These are phyloP conservation scores for Crotalus adamanteus DNA, from an alignment of 2,797 vertebrate genomes.

Conservation along the genomic window DNA sequence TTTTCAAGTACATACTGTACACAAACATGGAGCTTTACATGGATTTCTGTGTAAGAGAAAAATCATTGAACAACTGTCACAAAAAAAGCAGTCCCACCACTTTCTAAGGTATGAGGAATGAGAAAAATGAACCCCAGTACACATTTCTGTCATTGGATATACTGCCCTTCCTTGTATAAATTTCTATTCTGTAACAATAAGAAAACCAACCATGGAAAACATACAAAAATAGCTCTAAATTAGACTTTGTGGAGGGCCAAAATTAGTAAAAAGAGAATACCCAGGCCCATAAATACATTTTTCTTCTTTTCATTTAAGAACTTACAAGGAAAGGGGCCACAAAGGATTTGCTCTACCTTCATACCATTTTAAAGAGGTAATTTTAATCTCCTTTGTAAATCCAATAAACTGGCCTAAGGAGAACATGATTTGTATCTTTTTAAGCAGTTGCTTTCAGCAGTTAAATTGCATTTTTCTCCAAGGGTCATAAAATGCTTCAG, in stretches of 20 bases:
- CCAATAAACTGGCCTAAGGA: constrained; percentile 20
- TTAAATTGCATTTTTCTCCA: constrained; percentile 14
- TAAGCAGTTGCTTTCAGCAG: constrained; percentile 21
- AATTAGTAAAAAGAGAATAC: neutral
- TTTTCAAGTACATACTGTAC: neutral
- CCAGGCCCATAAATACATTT: neutral
- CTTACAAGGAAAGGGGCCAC: neutral
- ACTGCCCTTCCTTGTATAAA: neutral
- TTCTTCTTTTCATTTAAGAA: neutral
- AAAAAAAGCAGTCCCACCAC: neutral
- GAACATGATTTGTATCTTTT: constrained; percentile 25
- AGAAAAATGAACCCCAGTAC: neutral
- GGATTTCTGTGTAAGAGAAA: neutral
- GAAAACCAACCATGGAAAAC: neutral
- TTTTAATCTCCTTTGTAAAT: constrained; percentile 32
- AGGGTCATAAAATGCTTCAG: constrained; percentile 16
- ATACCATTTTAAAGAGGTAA: neutral
- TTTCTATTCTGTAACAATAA: neutral
- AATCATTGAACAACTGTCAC: neutral
- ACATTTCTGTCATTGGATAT: neutral
- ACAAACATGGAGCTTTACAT: no score
- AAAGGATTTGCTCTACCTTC: constrained; percentile 17
- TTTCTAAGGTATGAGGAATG: neutral
- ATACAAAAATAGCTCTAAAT: neutral
- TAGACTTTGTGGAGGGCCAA: neutral